phyloP scores from a whole-genome alignment of 2,888 invertebrate species.

The Clostera curtula region DNA sequence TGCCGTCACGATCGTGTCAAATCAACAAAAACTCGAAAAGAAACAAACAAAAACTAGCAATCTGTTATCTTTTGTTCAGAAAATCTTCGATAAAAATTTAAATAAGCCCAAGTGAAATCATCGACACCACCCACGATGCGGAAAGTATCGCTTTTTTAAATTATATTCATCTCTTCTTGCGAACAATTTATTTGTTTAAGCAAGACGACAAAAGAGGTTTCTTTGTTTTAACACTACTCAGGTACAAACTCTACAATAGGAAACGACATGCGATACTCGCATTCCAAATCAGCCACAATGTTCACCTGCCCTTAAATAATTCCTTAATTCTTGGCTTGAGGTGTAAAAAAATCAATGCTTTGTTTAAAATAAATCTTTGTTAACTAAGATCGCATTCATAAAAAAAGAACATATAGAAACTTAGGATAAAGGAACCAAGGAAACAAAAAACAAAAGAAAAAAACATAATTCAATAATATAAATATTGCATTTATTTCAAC shows the following conservation, averaged over 20 bases:
- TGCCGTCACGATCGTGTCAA: constrained; percentile 56
- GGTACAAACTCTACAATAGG: constrained; percentile 39
- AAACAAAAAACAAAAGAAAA: constrained; percentile 54
- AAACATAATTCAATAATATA: constrained; percentile 74
- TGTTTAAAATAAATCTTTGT: constrained; percentile 33
- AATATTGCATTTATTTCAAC: constrained; percentile 76
- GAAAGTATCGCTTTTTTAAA: constrained; percentile 23
- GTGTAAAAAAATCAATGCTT: constrained; percentile 26
- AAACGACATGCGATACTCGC: constrained; percentile 21
- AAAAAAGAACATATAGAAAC: constrained; percentile 45
- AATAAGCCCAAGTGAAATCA: constrained; percentile 6
- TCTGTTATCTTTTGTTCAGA: constrained; percentile 34
- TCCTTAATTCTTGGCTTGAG: constrained; percentile 37
- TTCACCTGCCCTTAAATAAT: constrained; percentile 45
- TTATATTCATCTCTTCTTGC: constrained; percentile 19
- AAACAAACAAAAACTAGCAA: constrained; percentile 38
- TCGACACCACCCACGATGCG: constrained; percentile 45
- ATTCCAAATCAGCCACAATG: constrained; percentile 31
- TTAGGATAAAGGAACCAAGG: constrained; percentile 61
- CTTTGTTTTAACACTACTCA: constrained; percentile 51
- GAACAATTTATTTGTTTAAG: constrained; percentile 22
- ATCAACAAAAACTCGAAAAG: constrained; percentile 9
- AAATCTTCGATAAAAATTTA: constrained; percentile 8
- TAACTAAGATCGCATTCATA: constrained; percentile 29
- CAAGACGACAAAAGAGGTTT: constrained; percentile 31